A percentile compares a stretch with the other conserved stretches of the same genome.
Conservation (phyloP, 2,888 invertebrate species). For the Synanthedon formicaeformis region DNA sequence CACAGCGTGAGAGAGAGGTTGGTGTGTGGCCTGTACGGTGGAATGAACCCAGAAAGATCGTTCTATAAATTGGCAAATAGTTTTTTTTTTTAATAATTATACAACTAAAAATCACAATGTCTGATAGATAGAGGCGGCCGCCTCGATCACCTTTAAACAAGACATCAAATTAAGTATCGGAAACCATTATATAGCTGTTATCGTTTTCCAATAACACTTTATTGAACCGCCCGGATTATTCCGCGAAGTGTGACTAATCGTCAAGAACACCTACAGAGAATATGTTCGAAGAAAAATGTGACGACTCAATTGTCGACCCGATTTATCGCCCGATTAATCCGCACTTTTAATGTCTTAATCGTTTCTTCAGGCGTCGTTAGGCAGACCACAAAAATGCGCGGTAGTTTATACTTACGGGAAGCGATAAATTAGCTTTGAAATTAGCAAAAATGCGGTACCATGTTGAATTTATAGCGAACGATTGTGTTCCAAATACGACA, state of each 20-base stretch:
- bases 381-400: constrained; percentile 6
- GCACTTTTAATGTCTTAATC: constrained; percentile 8
- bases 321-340: constrained; percentile 6
- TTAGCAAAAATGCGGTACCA: neutral
- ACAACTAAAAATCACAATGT: too few species aligned
- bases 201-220: constrained; percentile 3
- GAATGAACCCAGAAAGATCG: too few species aligned
- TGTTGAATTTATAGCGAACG: neutral
- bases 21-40: too few species aligned
- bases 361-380: neutral
- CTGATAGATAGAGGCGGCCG: too few species aligned
- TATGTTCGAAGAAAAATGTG: constrained; percentile 5
- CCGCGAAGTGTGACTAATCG: constrained; percentile 21
- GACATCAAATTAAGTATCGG: neutral
- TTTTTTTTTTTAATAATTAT: too few species aligned
- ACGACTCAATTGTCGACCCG: neutral
- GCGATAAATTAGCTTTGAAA: neutral
- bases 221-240: constrained; percentile 7
- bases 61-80: too few species aligned
- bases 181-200: neutral
- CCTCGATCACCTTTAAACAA: neutral
- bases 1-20: too few species aligned
- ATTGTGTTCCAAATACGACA: neutral
- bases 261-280: constrained; percentile 18
- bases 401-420: neutral